Conservation (phyloP, 2,113 vertebrate genomes). For the Boleophthalmus pectinirostris region DNA sequence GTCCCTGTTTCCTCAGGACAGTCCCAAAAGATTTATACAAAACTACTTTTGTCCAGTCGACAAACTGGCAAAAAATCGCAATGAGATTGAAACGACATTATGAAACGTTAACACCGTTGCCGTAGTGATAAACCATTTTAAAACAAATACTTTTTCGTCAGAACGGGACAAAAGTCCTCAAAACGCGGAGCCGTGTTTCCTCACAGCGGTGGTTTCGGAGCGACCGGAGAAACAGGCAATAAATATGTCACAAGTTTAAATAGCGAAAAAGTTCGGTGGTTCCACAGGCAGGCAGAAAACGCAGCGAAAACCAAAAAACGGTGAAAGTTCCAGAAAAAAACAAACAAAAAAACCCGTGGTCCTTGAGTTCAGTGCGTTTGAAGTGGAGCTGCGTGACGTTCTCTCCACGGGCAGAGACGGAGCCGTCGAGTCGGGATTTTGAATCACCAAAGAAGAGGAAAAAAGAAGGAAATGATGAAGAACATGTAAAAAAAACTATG, state of each 20-base stretch:
- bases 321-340: conserved; percentile 33
- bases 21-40: too few relatives aligned
- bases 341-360: not conserved
- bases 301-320: conserved; percentile 54
- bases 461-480: not conserved
- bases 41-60: too few relatives aligned
- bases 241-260: conserved; percentile 61
- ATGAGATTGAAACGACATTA: too few relatives aligned
- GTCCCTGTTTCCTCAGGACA: too few relatives aligned
- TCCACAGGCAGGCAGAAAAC: conserved; percentile 59
- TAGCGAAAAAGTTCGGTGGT: conserved; percentile 48
- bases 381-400: conserved; percentile 59
- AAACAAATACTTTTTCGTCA: too few relatives aligned
- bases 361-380: conserved; percentile 40
- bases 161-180: too few relatives aligned
- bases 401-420: conserved; percentile 52
- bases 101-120: too few relatives aligned
- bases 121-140: too few relatives aligned
- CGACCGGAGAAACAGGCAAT: conserved; percentile 45
- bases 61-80: too few relatives aligned
- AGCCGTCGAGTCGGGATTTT: conserved; percentile 42
- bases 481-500: not conserved
- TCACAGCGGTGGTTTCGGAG: conserved; percentile 32
- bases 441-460: conserved; percentile 6
- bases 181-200: conserved; percentile 5